phyloP scores from a whole-genome alignment of 1,140 invertebrate species.

The Drosophila willistoni region DNA sequence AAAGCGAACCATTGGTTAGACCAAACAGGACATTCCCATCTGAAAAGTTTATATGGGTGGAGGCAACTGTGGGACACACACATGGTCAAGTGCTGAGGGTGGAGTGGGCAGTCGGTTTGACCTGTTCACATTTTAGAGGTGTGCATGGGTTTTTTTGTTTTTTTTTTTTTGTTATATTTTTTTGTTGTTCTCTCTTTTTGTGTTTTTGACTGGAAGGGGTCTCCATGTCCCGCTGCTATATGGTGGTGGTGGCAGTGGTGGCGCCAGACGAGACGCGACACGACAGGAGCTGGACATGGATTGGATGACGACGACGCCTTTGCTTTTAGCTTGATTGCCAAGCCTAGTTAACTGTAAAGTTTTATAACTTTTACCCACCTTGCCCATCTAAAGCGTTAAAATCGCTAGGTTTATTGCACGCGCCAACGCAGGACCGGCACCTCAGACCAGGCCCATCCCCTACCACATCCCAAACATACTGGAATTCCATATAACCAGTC shows the following conservation, averaged over 20 bases:
- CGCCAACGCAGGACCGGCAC: constrained; percentile 48
- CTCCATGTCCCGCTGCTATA: constrained; percentile 51
- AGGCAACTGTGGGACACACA: background rate
- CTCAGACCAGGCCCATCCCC: constrained; percentile 4
- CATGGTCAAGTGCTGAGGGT: constrained; percentile 42
- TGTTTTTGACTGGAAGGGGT: constrained; percentile 28
- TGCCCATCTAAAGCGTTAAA: constrained; percentile 64
- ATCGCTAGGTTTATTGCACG: constrained; percentile 80
- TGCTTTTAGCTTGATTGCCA: constrained; percentile 82
- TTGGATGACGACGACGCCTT: constrained; percentile 68
- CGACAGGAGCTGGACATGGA: constrained; percentile 34
- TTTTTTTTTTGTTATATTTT: constrained; percentile 16
- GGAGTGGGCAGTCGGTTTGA: constrained; percentile 16
- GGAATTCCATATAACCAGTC: background rate
- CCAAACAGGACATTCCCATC: constrained; percentile 45
- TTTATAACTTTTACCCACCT: constrained; percentile 73
- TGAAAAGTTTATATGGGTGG: background rate
- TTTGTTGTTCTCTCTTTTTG: constrained; percentile 22
- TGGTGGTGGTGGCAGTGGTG: constrained; percentile 57
- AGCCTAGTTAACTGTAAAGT: constrained; percentile 82
- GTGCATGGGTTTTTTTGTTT: constrained; percentile 39
- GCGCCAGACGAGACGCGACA: constrained; percentile 64
- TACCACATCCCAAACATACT: no score
- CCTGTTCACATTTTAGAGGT: constrained; percentile 71
- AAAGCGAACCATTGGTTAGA: constrained; percentile 63